Conservation (phyloP, 2,888 invertebrate genomes). For the Cistogaster globosa region DNA sequence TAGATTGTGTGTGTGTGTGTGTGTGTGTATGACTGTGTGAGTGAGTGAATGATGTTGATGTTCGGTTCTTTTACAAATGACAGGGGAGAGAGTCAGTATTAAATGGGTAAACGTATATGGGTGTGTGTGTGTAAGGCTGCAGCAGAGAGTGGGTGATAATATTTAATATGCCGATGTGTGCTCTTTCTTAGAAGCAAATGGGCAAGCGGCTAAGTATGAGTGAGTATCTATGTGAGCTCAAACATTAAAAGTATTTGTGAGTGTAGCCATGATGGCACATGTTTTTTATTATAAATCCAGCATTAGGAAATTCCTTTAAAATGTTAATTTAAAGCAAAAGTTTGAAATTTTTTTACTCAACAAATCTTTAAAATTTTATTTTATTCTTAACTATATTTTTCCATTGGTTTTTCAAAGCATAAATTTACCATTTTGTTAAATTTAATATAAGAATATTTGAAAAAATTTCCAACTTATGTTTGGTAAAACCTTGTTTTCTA, state of each 20-base stretch:
- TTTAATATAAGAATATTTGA: neutral
- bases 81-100: conserved; percentile 56
- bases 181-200: conserved; percentile 36
- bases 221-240: conserved; percentile 59
- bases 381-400: neutral
- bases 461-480: neutral
- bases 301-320: conserved; percentile 42
- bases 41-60: conserved; percentile 68
- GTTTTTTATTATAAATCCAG: conserved; percentile 18
- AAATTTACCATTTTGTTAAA: neutral
- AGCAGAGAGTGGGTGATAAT: conserved; percentile 55
- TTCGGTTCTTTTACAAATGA: conserved; percentile 62
- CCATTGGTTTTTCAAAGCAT: too few relatives aligned
- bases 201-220: conserved; percentile 28
- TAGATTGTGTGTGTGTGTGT: conserved; percentile 56
- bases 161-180: conserved; percentile 20
- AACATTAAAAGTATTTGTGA: conserved; percentile 16
- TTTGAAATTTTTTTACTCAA: neutral
- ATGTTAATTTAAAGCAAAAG: conserved; percentile 6
- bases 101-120: neutral
- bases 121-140: conserved; percentile 30
- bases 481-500: neutral
- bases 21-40: too few relatives aligned
- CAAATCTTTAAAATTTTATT: neutral
- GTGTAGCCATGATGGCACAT: conserved; percentile 25